Conservation (phyloP, 2,888 invertebrate genomes). For the Rhagium mordax region DNA sequence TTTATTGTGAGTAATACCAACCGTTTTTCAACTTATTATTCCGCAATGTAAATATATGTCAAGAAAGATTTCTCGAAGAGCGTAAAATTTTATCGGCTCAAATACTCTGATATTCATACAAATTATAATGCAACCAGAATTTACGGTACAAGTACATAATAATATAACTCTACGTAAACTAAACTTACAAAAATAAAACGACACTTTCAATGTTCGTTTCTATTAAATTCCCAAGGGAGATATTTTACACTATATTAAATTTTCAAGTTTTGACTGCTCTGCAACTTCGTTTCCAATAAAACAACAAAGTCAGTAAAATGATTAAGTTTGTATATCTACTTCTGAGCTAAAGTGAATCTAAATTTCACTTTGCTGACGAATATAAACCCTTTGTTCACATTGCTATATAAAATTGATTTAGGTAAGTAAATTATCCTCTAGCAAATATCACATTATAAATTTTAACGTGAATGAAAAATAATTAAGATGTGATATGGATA, state of each 20-base stretch:
- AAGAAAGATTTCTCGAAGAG: background rate
- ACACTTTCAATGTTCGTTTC: background rate
- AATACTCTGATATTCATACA: background rate
- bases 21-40: too few species aligned
- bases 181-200: background rate
- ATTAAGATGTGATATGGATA: too few species aligned
- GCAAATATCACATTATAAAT: too few species aligned
- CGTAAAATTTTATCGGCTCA: background rate
- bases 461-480: too few species aligned
- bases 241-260: background rate
- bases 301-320: background rate
- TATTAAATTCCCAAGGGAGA: background rate
- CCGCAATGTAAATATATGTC: too few species aligned
- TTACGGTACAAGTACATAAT: background rate
- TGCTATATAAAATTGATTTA: too few species aligned
- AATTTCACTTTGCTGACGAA: too few species aligned
- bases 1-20: too few species aligned
- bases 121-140: background rate
- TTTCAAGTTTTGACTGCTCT: background rate
- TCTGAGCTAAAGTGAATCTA: background rate
- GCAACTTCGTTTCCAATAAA: background rate
- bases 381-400: too few species aligned
- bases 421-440: too few species aligned
- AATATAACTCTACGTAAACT: background rate
- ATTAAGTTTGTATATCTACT: background rate